Percentiles rank a stretch among this genome's conserved stretches.
phyloP scores from a whole-genome alignment of 2,113 vertebrate species.

The Amphiprion ocellaris region DNA sequence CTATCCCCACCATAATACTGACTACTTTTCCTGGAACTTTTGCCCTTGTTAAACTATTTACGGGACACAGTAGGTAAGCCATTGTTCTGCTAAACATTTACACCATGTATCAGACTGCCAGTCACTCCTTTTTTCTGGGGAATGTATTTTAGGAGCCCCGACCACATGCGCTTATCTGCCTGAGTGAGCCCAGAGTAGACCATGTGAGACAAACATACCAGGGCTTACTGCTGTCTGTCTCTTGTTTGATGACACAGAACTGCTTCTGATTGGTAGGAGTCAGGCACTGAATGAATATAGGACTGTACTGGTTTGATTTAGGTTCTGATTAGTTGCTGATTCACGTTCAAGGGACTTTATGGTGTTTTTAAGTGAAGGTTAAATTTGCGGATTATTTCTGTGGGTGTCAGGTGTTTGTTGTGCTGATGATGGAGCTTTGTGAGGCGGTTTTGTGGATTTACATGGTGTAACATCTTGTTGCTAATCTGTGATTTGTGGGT shows the following conservation, averaged over 20 bases:
- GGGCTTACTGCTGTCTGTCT: slow-evolving; percentile 67
- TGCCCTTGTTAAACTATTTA: slow-evolving; percentile 60
- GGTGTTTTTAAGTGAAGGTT: slow-evolving; percentile 13
- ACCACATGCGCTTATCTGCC: slow-evolving; percentile 79
- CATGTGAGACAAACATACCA: slow-evolving; percentile 77
- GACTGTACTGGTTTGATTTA: slow-evolving; percentile 22
- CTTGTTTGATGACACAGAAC: slow-evolving; percentile 56
- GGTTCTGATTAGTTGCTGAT: slow-evolving; percentile 10
- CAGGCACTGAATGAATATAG: neutral
- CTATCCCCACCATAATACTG: slow-evolving; percentile 8
- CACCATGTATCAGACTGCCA: slow-evolving; percentile 58
- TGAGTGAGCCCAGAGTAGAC: slow-evolving; percentile 72
- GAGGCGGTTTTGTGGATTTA: slow-evolving; percentile 28
- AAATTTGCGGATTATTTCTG: slow-evolving; percentile 30
- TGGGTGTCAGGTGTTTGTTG: slow-evolving; percentile 28
- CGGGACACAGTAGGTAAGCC: slow-evolving; percentile 60
- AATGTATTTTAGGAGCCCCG: slow-evolving; percentile 83
- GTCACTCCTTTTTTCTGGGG: slow-evolving; percentile 76
- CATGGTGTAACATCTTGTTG: slow-evolving; percentile 23
- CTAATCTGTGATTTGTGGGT: slow-evolving; percentile 18
- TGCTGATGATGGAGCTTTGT: slow-evolving; percentile 24
- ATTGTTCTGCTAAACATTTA: slow-evolving; percentile 77
- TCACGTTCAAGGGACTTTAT: slow-evolving; percentile 7
- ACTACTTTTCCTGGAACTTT: slow-evolving; percentile 57
- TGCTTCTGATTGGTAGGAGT: slow-evolving; percentile 40